These are phyloP conservation scores for Platycnemis pennipes DNA, from an alignment of 2,888 invertebrate species.

Conservation along the genomic window DNA sequence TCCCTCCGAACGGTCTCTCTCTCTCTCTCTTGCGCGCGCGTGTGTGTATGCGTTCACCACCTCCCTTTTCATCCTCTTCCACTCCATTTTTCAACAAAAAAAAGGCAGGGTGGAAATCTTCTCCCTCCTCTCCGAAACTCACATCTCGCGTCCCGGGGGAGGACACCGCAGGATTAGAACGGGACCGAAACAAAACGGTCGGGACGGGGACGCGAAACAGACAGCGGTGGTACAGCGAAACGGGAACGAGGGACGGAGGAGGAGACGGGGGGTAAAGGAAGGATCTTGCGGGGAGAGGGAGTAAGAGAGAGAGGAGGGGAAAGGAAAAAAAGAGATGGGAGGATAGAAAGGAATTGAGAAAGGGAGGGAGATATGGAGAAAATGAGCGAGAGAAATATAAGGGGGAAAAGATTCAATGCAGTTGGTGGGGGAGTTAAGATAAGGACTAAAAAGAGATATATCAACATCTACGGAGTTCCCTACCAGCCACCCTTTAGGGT, in stretches of 20 bases:
- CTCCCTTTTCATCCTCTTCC: slow-evolving; percentile 4
- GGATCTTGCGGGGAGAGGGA: not conserved
- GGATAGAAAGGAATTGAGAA: not conserved
- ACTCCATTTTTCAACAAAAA: slow-evolving; percentile 9
- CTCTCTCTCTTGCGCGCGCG: not conserved
- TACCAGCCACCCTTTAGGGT: too few relatives aligned
- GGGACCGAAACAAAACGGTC: not conserved
- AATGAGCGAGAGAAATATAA: not conserved
- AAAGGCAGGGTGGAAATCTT: too few relatives aligned
- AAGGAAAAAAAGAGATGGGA: not conserved
- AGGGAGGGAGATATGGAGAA: not conserved
- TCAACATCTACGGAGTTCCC: too few relatives aligned
- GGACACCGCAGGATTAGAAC: not conserved
- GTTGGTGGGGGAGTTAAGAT: too few relatives aligned
- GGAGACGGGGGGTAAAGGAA: not conserved
- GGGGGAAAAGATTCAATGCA: too few relatives aligned
- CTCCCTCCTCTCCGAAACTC: not conserved
- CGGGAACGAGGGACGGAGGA: not conserved
- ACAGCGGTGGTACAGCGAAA: not conserved
- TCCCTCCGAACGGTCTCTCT: too few relatives aligned
- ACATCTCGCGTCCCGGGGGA: not conserved
- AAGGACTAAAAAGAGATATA: too few relatives aligned
- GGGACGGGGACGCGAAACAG: not conserved
- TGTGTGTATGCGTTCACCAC: not conserved
- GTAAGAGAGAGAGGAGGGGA: not conserved